Evolutionary conservation across 1,140 invertebrate genomes (phyloP).

Genomic region (Drosophila murphyi): DNA sequence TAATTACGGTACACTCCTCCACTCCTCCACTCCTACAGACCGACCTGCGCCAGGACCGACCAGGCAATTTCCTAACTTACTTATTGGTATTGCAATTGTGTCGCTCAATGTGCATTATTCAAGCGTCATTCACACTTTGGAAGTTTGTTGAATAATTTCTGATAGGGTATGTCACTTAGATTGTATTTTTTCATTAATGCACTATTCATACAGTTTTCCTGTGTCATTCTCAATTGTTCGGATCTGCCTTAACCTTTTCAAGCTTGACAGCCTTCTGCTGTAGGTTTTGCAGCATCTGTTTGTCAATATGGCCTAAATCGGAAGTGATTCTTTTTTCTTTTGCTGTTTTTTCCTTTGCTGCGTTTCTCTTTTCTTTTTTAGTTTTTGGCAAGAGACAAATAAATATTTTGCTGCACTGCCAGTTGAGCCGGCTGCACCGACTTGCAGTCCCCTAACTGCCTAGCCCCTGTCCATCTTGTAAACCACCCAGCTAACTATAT

Average conservation of each 20-base stretch:
- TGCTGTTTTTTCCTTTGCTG: neutral
- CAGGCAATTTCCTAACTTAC: too few relatives aligned
- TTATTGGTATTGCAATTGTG: neutral
- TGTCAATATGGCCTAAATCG: slow-evolving; percentile 35
- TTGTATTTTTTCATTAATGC: too few relatives aligned
- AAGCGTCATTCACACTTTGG: too few relatives aligned
- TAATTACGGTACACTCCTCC: slow-evolving; percentile 16
- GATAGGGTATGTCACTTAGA: too few relatives aligned
- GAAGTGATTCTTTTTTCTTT: slow-evolving; percentile 15
- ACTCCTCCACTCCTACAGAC: too few relatives aligned
- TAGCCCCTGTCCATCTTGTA: neutral
- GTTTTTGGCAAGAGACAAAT: slow-evolving; percentile 43
- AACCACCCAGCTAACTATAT: neutral
- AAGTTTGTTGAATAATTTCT: too few relatives aligned
- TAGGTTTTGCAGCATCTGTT: slow-evolving; percentile 17
- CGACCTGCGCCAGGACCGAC: too few relatives aligned
- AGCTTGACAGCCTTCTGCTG: neutral
- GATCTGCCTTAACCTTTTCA: neutral
- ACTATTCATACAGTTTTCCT: too few relatives aligned
- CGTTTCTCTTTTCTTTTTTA: neutral
- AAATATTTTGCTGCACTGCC: slow-evolving; percentile 50
- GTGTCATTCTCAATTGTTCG: too few relatives aligned
- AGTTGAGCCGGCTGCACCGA: neutral
- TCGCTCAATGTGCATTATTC: neutral
- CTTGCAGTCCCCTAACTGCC: neutral